Conservation (phyloP, 2,113 vertebrate genomes). For the Fregetta grallaria region DNA sequence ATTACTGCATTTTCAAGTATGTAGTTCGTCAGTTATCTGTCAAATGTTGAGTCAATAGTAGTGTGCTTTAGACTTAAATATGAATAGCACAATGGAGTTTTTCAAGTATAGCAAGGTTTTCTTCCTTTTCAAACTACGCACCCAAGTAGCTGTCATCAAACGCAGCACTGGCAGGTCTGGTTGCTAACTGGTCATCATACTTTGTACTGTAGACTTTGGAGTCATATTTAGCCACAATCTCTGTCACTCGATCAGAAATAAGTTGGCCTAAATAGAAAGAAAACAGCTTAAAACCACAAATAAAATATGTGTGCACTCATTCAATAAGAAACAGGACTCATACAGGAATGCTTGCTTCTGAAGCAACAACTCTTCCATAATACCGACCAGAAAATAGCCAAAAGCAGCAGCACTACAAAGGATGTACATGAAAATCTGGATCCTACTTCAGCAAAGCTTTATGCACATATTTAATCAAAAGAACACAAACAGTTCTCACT, state of each 20-base stretch:
- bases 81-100: neutral
- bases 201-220: conserved; percentile 70
- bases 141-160: conserved; percentile 97
- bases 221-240: conserved; percentile 82
- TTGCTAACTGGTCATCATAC: conserved; percentile 83
- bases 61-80: neutral
- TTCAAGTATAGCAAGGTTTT: neutral
- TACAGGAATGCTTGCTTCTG: neutral
- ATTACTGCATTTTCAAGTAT: neutral
- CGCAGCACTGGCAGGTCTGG: conserved; percentile 82
- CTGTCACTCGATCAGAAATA: conserved; percentile 89
- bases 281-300: neutral
- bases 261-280: conserved; percentile 83
- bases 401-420: neutral
- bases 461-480: neutral
- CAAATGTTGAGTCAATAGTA: neutral
- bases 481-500: neutral
- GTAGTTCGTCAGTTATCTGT: neutral
- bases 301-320: neutral
- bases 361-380: neutral
- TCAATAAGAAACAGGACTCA: neutral
- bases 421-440: neutral
- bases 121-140: conserved; percentile 55
- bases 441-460: neutral
- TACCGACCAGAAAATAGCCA: accelerated